Evolutionary conservation across 2,797 vertebrate genomes (phyloP).

Genomic region (Merluccius polli): DNA sequence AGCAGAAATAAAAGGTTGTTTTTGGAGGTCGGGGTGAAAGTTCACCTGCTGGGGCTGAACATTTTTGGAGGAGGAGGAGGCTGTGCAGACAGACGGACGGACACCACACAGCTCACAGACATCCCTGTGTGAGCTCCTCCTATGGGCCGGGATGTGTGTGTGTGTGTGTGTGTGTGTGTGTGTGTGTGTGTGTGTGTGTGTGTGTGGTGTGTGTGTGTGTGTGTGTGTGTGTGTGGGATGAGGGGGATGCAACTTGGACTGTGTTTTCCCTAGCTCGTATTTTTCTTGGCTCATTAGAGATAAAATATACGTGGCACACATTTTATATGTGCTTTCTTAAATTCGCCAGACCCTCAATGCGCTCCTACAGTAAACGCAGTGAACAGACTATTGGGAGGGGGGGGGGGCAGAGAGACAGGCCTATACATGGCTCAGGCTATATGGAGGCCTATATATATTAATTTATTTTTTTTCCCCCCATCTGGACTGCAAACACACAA

Average conservation of each 20-base stretch:
- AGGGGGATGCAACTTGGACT: background rate
- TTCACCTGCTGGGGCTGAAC: conserved; percentile 69
- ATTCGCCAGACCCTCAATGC: conserved; percentile 28
- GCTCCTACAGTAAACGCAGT: background rate
- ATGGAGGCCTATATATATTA: background rate
- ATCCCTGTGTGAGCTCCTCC: background rate
- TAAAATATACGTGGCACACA: background rate
- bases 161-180: background rate
- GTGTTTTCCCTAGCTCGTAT: background rate
- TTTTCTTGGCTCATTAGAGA: conserved; percentile 1
- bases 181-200: background rate
- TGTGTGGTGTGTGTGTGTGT: background rate
- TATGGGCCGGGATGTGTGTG: background rate
- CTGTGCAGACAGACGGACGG: conserved; percentile 38
- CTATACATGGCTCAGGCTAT: background rate
- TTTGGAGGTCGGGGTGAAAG: conserved; percentile 70
- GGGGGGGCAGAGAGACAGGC: conserved; percentile 15
- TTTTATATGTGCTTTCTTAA: conserved; percentile 19
- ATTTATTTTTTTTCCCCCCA: background rate
- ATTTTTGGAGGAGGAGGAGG: conserved; percentile 40
- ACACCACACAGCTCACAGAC: conserved; percentile 35
- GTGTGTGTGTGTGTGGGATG: background rate
- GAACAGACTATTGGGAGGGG: conserved; percentile 9
- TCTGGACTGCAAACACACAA: background rate
- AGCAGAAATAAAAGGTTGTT: conserved; percentile 53